Conservation (phyloP, 2,113 vertebrate genomes). For the Tylochromis polylepis region DNA sequence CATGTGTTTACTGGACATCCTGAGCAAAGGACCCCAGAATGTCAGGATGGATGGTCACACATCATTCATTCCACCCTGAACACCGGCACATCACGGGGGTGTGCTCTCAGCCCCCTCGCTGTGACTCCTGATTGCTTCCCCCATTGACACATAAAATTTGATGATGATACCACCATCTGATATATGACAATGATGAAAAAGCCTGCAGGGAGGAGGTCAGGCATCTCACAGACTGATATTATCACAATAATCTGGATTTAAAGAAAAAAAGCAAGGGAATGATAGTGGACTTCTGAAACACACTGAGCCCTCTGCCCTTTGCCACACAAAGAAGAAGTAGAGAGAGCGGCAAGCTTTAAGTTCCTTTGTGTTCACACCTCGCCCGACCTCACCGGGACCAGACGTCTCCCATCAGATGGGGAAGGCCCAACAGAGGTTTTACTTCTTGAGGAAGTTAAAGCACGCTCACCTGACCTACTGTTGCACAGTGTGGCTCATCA, state of each 20-base stretch:
- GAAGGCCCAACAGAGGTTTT: background rate
- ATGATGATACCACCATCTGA: background rate
- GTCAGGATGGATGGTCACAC: background rate
- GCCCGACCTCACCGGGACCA: fast-evolving
- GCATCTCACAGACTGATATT: background rate
- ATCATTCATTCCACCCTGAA: too few species aligned
- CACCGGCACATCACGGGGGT: background rate
- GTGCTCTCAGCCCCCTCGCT: background rate
- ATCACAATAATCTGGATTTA: background rate
- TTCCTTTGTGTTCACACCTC: background rate
- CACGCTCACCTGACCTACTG: background rate
- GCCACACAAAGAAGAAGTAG: background rate
- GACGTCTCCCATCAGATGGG: background rate
- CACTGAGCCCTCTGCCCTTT: background rate
- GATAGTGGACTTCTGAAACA: background rate
- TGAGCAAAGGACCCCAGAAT: background rate
- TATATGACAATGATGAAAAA: background rate
- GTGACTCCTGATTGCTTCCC: background rate
- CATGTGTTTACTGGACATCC: background rate
- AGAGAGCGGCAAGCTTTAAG: background rate
- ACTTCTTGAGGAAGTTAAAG: background rate
- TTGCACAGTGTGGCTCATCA: background rate
- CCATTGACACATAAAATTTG: background rate
- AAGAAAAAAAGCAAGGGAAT: background rate
- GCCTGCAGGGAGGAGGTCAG: background rate